Conservation (phyloP, 2,888 invertebrate species). For the Meganola albula region DNA sequence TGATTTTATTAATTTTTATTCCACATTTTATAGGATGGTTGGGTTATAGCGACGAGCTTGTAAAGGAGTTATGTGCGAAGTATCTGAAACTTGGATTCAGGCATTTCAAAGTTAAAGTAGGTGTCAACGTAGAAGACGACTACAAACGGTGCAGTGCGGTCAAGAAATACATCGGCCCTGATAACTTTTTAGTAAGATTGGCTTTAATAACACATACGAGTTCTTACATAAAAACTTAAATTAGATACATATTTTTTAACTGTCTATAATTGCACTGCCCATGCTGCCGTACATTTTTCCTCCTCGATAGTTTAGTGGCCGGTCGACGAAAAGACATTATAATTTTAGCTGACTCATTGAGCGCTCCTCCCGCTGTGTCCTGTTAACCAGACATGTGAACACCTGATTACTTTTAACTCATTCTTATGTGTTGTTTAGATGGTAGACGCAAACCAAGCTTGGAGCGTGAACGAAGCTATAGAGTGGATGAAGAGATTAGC, state of each 20-base stretch:
- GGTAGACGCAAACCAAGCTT: conserved; percentile 93
- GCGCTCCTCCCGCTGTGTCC: too few relatives aligned
- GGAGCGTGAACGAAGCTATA: conserved; percentile 91
- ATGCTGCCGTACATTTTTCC: too few relatives aligned
- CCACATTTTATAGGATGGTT: conserved; percentile 88
- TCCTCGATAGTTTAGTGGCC: too few relatives aligned
- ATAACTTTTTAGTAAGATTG: conserved; percentile 81
- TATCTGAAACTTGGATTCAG: conserved; percentile 86
- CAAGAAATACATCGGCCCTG: conserved; percentile 85
- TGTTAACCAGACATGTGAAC: too few relatives aligned
- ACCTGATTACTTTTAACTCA: too few relatives aligned
- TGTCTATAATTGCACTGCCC: too few relatives aligned
- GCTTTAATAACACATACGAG: conserved; percentile 3
- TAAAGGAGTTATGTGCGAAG: conserved; percentile 82
- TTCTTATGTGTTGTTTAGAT: too few relatives aligned
- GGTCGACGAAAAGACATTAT: too few relatives aligned
- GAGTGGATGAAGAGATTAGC: conserved; percentile 89
- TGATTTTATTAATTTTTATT: too few relatives aligned
- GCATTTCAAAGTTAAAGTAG: conserved; percentile 95
- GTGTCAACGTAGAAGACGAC: conserved; percentile 86
- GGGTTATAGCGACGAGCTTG: conserved; percentile 88
- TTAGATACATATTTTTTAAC: too few relatives aligned
- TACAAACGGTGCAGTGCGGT: conserved; percentile 83
- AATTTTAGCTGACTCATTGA: too few relatives aligned
- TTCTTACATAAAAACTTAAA: too few relatives aligned